Conservation (phyloP, 2,797 vertebrate species). For the Peromyscus attwateri region DNA sequence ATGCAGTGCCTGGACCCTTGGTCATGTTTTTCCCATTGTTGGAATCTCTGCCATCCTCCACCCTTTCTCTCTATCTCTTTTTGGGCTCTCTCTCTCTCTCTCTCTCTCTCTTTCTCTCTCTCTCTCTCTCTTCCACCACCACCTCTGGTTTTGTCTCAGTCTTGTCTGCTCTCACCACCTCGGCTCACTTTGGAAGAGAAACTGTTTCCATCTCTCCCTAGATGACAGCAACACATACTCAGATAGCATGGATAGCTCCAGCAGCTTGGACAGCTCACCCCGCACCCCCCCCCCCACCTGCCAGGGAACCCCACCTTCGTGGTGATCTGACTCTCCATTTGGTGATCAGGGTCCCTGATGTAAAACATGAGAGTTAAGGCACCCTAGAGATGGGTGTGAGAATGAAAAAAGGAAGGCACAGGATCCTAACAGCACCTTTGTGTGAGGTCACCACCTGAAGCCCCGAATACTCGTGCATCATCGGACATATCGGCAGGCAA, state of each 20-base stretch:
- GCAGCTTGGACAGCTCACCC: no score
- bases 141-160: neutral
- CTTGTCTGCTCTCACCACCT: neutral
- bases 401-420: neutral
- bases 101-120: neutral
- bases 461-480: rapidly evolving
- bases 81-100: neutral
- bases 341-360: neutral
- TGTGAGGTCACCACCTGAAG: neutral
- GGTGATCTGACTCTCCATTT: neutral
- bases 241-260: constrained; percentile 68
- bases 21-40: neutral
- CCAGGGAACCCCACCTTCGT: constrained; percentile 69
- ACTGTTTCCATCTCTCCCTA: constrained; percentile 69
- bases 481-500: neutral
- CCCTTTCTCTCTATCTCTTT: neutral
- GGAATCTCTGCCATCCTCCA: neutral
- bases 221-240: constrained; percentile 75
- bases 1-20: neutral
- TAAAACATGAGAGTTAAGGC: neutral
- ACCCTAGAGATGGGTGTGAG: no score
- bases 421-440: neutral
- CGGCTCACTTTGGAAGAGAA: neutral
- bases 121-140: neutral
- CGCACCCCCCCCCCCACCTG: neutral